Conservation (phyloP, 1,140 invertebrate genomes). For the Pygmarrhopalites habei region DNA sequence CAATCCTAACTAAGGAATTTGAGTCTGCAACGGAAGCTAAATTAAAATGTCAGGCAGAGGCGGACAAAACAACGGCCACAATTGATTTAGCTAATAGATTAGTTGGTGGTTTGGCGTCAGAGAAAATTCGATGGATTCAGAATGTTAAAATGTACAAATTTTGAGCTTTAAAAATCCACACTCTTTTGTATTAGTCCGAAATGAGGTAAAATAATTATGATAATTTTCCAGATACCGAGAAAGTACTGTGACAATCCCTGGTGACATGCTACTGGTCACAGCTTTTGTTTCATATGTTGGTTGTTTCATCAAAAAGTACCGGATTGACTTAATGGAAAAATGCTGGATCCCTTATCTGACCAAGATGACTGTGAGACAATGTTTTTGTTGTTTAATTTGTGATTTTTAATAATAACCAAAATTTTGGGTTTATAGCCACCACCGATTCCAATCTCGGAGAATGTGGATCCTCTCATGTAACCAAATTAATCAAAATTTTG, state of each 20-base stretch:
- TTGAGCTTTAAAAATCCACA: conserved; percentile 36
- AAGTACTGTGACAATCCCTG: conserved; percentile 77
- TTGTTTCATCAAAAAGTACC: conserved; percentile 87
- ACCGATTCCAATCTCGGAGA: too few relatives aligned
- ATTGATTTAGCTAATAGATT: conserved; percentile 88
- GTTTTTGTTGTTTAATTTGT: too few relatives aligned
- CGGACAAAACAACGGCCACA: conserved; percentile 78
- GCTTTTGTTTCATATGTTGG: conserved; percentile 95
- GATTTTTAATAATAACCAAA: too few relatives aligned
- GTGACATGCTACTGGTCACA: conserved; percentile 88
- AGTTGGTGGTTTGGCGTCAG: conserved; percentile 86
- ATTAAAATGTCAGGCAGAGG: conserved; percentile 79
- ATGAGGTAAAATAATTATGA: neutral
- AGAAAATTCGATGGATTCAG: conserved; percentile 92
- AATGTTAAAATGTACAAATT: conserved; percentile 79
- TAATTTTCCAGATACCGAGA: conserved; percentile 54
- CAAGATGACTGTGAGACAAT: conserved; percentile 64
- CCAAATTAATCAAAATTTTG: too few relatives aligned
- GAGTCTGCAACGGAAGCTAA: conserved; percentile 85
- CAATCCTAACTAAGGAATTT: conserved; percentile 79
- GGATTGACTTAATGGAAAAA: conserved; percentile 78
- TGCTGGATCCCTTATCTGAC: conserved; percentile 75
- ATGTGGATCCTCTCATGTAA: too few relatives aligned
- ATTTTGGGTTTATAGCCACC: too few relatives aligned
- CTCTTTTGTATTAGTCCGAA: neutral